Conservation (phyloP, 2,888 invertebrate genomes). For the Herminia tarsipennalis region DNA sequence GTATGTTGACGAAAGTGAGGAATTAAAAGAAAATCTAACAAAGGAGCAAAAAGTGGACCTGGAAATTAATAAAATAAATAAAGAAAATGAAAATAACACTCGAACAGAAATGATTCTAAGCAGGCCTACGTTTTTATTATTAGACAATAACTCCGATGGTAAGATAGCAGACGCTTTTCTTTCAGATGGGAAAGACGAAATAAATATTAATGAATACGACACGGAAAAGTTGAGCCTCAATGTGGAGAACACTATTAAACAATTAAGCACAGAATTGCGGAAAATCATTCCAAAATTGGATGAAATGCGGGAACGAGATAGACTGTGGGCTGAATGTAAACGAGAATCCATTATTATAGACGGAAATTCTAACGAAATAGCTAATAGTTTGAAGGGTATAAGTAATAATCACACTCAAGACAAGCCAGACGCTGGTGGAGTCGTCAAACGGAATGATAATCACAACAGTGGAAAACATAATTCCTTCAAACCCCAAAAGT, state of each 20-base stretch:
- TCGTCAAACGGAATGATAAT: constrained; percentile 36
- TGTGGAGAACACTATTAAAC: constrained; percentile 79
- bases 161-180: constrained; percentile 86
- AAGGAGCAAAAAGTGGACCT: constrained; percentile 43
- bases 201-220: constrained; percentile 74
- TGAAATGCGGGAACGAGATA: constrained; percentile 78
- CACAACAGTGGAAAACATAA: constrained; percentile 35
- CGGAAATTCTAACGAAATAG: constrained; percentile 74
- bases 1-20: constrained; percentile 49
- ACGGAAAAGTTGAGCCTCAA: constrained; percentile 71
- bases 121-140: constrained; percentile 78
- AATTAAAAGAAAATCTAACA: constrained; percentile 30
- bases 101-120: constrained; percentile 74
- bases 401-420: constrained; percentile 35
- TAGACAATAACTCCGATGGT: constrained; percentile 69
- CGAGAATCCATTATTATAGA: constrained; percentile 59
- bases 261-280: constrained; percentile 75
- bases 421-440: constrained; percentile 37
- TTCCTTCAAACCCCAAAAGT: constrained; percentile 47
- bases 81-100: constrained; percentile 72
- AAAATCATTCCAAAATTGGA: constrained; percentile 82
- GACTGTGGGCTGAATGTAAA: constrained; percentile 66
- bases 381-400: constrained; percentile 48
- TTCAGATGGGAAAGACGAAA: constrained; percentile 85
- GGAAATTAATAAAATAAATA: constrained; percentile 58